phyloP scores from a whole-genome alignment of 2,113 vertebrate genomes.

The Tachysurus fulvidraco region DNA sequence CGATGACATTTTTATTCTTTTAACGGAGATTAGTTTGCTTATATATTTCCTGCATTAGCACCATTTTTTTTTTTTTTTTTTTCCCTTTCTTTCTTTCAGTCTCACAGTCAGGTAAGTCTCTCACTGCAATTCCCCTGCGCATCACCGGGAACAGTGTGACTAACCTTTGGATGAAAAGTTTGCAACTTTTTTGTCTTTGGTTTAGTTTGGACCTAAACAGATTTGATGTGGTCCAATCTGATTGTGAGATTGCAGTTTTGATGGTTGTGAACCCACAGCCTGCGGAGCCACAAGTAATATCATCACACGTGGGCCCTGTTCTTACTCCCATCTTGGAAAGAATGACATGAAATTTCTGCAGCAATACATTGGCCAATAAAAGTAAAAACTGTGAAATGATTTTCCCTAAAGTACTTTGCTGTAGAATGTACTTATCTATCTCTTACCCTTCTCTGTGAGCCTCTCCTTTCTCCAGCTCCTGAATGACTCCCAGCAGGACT shows the following conservation, averaged over 20 bases:
- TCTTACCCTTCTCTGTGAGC: constrained; percentile 98
- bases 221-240: neutral
- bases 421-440: neutral
- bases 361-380: constrained; percentile 4
- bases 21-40: constrained; percentile 6
- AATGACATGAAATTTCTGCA: neutral
- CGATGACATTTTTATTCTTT: constrained; percentile 11
- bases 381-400: constrained; percentile 3
- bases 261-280: neutral
- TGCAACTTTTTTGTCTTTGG: neutral
- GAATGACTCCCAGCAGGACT: constrained; percentile 96
- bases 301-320: neutral
- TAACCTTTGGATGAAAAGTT: neutral
- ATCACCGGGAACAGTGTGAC: neutral
- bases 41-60: neutral
- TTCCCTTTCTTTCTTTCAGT: no score
- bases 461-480: constrained; percentile 98
- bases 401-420: constrained; percentile 6
- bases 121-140: neutral
- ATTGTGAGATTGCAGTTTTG: neutral
- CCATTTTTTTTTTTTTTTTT: neutral
- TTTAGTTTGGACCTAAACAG: neutral
- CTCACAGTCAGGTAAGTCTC: neutral
- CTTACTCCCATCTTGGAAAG: neutral
- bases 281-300: neutral